phyloP scores from a whole-genome alignment of 2,797 vertebrate species.

The Apogon talboti region DNA sequence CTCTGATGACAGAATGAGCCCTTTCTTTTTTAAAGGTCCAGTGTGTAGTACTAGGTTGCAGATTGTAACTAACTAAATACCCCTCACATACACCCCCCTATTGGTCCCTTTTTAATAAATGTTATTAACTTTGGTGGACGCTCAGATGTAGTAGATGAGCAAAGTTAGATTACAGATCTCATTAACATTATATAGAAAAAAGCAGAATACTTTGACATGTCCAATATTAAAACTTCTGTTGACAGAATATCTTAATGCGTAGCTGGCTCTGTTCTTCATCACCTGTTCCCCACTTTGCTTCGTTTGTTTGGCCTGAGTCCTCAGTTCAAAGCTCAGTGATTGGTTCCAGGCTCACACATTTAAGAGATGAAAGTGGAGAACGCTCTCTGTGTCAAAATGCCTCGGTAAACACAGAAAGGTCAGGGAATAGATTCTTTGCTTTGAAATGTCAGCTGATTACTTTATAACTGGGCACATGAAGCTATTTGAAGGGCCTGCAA shows the following conservation, averaged over 20 bases:
- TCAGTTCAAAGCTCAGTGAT: slow-evolving; percentile 50
- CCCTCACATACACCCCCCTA: too few species aligned
- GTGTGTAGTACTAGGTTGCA: too few species aligned
- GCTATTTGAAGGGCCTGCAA: slow-evolving; percentile 47
- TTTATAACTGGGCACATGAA: slow-evolving; percentile 48
- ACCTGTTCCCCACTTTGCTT: background rate
- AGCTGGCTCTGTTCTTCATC: too few species aligned
- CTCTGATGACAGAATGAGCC: background rate
- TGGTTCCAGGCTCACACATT: slow-evolving; percentile 55
- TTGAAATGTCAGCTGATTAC: slow-evolving; percentile 80
- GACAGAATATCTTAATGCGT: too few species aligned
- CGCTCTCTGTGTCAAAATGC: slow-evolving; percentile 59
- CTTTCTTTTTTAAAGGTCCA: background rate
- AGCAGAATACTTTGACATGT: too few species aligned
- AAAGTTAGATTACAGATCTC: too few species aligned
- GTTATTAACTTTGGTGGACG: too few species aligned
- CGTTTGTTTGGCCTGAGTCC: slow-evolving; percentile 4
- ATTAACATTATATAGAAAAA: too few species aligned
- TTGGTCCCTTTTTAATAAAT: too few species aligned
- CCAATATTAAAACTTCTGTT: too few species aligned
- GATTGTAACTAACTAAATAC: too few species aligned
- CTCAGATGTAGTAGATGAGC: too few species aligned
- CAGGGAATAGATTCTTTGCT: slow-evolving; percentile 77
- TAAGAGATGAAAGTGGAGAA: slow-evolving; percentile 75
- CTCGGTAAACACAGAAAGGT: slow-evolving; percentile 77